Evolutionary conservation across 1,140 invertebrate species (phyloP), one percentile per base, ranked within the genome.

Genomic region (Brachionus plicatilis): DNA sequence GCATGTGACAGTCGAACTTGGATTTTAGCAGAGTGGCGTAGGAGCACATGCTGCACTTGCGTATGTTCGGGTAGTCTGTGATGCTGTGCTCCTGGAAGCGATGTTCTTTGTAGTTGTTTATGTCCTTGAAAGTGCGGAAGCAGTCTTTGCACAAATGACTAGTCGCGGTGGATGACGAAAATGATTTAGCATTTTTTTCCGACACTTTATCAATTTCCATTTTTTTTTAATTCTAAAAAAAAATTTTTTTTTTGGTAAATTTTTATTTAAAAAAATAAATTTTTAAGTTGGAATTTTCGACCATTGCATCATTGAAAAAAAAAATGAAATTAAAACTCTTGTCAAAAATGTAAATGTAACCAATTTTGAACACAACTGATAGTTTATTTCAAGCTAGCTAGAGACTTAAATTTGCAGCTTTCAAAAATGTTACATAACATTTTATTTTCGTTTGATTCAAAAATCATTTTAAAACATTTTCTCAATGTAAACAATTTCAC

Each of bases 1-100:
- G 24, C 76, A 80, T 80, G 53, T 80, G 76, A 43, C 76, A 80
- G 53, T 80, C 76, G n/a, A 56, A 80, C 60, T 80, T 80, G 12
- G 76, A 80, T 43, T 80, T 80, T 7, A 80, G 29, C 20, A 80
- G 20, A 8, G 76, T 80, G n/a, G 76, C 76, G 41, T 80, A 80
- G 7, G 76, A 80, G 11, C 76, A 80, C 33, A 80, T 43, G n/a
- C 8, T 5, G 41, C 76, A 80, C 60, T 80, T 60, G 9, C 76
- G 76, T 0, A 80, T 60, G 41, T 80, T 80, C 17, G 53, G 50
- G 41, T 50, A 60, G 11, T 80, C 76, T 41, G 50, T 60, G 24
- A 76, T 76, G 11, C 50, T 45, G 60, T 80, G 76, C n/a, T 80
- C 76, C 37, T 80, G 76, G 20, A 80, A 80, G 37, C 50, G 50